phyloP scores from a whole-genome alignment of 2,113 vertebrate species.

The Alosa alosa region DNA sequence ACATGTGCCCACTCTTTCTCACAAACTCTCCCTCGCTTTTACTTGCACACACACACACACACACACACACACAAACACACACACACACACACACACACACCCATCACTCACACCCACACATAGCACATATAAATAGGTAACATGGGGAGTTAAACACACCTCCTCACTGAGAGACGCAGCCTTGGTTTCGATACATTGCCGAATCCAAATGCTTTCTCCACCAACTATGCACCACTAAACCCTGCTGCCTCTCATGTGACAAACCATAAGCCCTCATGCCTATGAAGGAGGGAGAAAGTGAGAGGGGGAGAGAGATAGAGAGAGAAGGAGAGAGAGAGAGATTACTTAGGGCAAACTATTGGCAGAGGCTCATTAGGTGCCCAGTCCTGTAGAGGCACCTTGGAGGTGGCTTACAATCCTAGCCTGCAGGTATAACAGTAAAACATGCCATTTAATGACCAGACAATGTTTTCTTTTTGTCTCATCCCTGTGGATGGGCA shows the following conservation, averaged over 20 bases:
- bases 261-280: constrained; percentile 62
- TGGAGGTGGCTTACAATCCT: constrained; percentile 48
- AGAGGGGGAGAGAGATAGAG: background rate
- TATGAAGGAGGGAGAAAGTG: constrained; percentile 41
- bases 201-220: constrained; percentile 51
- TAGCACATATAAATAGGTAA: background rate
- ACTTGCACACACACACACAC: background rate
- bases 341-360: constrained; percentile 13
- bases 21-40: background rate
- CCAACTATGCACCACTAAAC: constrained; percentile 45
- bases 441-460: constrained; percentile 48
- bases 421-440: constrained; percentile 62
- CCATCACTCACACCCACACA: background rate
- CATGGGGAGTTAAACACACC: constrained; percentile 42
- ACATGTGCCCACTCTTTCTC: background rate
- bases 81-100: background rate
- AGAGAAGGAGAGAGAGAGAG: background rate
- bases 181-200: constrained; percentile 49
- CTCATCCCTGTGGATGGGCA: constrained; percentile 8
- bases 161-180: constrained; percentile 51
- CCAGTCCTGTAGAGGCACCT: constrained; percentile 45
- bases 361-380: constrained; percentile 68
- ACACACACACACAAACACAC: background rate
- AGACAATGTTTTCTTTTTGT: constrained; percentile 24
- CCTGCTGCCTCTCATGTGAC: constrained; percentile 47